Percentiles rank a stretch among this genome's conserved stretches.
Evolutionary conservation across 30 jellyfish, hydroid and myxozoan species (phyloP).

Genomic region (Turritopsis rubra): DNA sequence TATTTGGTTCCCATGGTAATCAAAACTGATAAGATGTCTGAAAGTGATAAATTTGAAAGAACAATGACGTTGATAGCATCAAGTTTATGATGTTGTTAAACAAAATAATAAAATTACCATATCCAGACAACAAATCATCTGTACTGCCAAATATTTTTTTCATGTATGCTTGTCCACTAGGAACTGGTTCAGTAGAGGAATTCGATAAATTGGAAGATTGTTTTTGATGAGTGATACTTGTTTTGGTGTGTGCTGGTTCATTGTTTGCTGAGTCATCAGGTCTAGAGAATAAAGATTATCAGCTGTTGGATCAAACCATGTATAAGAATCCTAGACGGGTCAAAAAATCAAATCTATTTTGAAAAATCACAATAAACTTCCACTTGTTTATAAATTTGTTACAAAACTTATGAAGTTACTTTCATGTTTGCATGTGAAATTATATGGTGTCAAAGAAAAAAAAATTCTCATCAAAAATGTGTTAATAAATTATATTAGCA

Average conservation of each 20-base stretch:
- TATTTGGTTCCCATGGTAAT: no score
- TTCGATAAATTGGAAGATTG: not conserved
- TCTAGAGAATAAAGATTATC: not conserved
- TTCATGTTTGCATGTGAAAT: not conserved
- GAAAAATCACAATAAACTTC: not conserved
- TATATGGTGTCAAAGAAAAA: no score
- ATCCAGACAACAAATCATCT: constrained; percentile 14
- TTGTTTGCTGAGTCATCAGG: not conserved
- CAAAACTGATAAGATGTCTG: no score
- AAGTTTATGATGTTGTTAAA: not conserved
- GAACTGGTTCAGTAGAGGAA: constrained; percentile 14
- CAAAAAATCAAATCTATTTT: not conserved
- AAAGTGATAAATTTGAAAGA: no score
- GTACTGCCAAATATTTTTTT: constrained; percentile 24
- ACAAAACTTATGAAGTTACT: not conserved
- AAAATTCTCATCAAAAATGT: not conserved
- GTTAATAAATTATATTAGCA: not conserved
- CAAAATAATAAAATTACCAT: not conserved
- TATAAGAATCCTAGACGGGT: not conserved
- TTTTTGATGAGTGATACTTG: not conserved
- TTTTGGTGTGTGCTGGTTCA: not conserved
- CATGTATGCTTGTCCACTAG: constrained; percentile 37
- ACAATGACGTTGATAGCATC: not conserved
- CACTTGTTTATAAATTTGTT: not conserved
- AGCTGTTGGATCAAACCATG: not conserved